phyloP scores from a whole-genome alignment of 2,888 invertebrate genomes.

The Mellilla xanthometata region DNA sequence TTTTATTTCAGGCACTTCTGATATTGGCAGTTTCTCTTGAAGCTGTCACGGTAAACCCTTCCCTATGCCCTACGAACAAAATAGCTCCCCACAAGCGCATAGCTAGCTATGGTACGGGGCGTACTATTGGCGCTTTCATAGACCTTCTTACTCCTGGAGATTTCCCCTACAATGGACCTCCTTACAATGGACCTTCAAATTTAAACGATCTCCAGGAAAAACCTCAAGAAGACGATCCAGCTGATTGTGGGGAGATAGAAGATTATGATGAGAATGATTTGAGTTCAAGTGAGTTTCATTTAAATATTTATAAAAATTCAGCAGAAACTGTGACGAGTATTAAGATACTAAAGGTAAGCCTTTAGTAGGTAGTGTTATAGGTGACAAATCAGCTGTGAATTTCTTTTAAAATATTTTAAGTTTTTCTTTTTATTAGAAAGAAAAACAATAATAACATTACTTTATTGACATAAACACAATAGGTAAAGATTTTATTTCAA shows the following conservation, averaged over 20 bases:
- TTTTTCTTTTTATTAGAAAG: too few species aligned
- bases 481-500: too few species aligned
- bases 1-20: conserved; percentile 40
- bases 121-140: conserved; percentile 62
- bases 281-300: conserved; percentile 56
- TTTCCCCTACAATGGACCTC: conserved; percentile 33
- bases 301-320: background rate
- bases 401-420: too few species aligned
- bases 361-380: too few species aligned
- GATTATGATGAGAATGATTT: conserved; percentile 74
- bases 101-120: conserved; percentile 38
- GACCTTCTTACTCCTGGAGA: conserved; percentile 49
- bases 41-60: conserved; percentile 59
- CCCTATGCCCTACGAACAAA: conserved; percentile 71
- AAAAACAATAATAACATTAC: too few species aligned
- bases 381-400: too few species aligned
- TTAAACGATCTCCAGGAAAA: conserved; percentile 54
- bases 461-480: too few species aligned
- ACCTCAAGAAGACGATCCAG: conserved; percentile 60
- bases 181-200: conserved; percentile 35
- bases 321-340: too few species aligned
- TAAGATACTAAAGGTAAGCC: too few species aligned
- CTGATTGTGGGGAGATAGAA: conserved; percentile 72
- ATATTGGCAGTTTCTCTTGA: conserved; percentile 39
- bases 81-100: conserved; percentile 63